phyloP scores from a whole-genome alignment of 2,888 invertebrate species.

The Apotomis capreana region DNA sequence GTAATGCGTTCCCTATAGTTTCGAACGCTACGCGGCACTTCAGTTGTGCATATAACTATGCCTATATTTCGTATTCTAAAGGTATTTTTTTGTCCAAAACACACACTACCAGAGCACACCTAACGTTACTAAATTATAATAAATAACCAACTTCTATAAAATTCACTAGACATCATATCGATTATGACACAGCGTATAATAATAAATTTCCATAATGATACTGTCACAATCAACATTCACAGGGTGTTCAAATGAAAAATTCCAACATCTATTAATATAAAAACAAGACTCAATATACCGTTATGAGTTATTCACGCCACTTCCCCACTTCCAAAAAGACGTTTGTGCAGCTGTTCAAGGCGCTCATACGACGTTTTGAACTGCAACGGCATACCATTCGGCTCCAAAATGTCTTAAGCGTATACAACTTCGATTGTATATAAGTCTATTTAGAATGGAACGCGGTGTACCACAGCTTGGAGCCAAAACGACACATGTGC shows the following conservation, averaged over 20 bases:
- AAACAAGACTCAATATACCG: background rate
- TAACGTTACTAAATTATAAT: too few species aligned
- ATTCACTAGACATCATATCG: too few species aligned
- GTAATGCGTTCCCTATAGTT: too few species aligned
- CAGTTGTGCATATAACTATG: too few species aligned
- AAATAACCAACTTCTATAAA: too few species aligned
- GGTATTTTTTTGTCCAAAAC: too few species aligned
- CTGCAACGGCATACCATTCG: background rate
- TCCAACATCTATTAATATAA: slow-evolving; percentile 1
- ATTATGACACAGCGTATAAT: background rate
- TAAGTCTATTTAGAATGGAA: background rate
- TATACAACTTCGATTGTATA: background rate
- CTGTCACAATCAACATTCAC: background rate
- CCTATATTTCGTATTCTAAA: too few species aligned
- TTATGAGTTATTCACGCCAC: background rate
- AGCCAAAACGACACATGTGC: background rate
- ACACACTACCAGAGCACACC: too few species aligned
- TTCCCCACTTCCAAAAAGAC: background rate
- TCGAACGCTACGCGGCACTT: too few species aligned
- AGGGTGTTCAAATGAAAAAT: background rate
- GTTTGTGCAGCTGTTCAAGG: background rate
- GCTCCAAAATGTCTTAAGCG: background rate
- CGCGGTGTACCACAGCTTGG: background rate
- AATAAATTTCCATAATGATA: background rate
- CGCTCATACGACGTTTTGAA: background rate